These are phyloP conservation scores for Drosophila tsacasi DNA, from an alignment of 1,140 invertebrate species.

Conservation along the genomic window DNA sequence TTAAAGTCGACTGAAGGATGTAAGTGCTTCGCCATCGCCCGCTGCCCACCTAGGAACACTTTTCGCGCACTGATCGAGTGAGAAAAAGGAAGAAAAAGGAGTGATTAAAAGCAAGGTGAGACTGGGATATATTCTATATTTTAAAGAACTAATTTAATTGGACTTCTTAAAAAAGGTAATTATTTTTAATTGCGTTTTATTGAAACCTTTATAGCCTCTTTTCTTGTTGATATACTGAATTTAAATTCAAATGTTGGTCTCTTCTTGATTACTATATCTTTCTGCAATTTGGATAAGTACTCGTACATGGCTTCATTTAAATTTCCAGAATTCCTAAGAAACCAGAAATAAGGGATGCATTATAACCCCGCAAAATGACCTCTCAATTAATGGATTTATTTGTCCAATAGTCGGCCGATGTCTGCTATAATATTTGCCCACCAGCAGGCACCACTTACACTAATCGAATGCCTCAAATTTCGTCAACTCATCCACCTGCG, in stretches of 20 bases:
- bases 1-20: constrained; percentile 57
- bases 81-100: not conserved
- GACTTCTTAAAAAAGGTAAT: not conserved
- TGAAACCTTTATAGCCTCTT: not conserved
- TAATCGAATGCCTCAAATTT: constrained; percentile 62
- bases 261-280: no score
- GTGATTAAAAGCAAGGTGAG: constrained; percentile 8
- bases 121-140: not conserved
- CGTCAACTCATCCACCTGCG: constrained; percentile 50
- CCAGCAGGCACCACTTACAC: constrained; percentile 44
- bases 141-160: not conserved
- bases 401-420: not conserved
- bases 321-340: not conserved
- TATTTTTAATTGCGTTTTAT: not conserved
- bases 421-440: constrained; percentile 33
- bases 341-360: not conserved
- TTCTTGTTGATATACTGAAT: not conserved
- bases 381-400: constrained; percentile 26
- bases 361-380: constrained; percentile 9
- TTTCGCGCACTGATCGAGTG: not conserved
- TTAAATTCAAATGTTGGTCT: fast-evolving
- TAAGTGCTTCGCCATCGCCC: constrained; percentile 8
- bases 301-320: no score
- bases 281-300: not conserved
- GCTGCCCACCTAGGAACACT: not conserved